Conservation (phyloP, 1,140 invertebrate genomes). For the Lysiphlebus fabarum region DNA sequence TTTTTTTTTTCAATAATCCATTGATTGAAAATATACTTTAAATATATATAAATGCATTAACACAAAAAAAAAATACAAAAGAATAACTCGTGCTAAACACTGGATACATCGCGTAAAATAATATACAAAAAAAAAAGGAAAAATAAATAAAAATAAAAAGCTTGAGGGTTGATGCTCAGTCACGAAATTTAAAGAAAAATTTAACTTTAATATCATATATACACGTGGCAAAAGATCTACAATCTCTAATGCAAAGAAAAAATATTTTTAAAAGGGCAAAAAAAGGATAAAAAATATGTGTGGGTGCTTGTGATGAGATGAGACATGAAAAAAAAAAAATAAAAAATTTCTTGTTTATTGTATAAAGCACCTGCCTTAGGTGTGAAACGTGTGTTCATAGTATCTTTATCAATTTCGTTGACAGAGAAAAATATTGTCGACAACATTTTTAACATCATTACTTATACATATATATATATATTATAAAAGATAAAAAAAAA, state of each 20-base stretch:
- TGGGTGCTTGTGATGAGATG: slow-evolving; percentile 20
- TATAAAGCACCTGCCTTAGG: slow-evolving; percentile 26
- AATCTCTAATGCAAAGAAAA: slow-evolving; percentile 6
- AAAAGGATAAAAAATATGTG: slow-evolving; percentile 13
- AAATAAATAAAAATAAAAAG: slow-evolving; percentile 26
- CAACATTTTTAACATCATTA: slow-evolving; percentile 1
- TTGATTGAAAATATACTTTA: slow-evolving; percentile 17
- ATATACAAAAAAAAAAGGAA: not conserved
- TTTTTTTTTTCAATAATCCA: too few species aligned
- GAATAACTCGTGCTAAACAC: slow-evolving; percentile 1
- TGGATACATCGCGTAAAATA: not conserved
- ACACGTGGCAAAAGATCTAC: not conserved
- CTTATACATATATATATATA: too few species aligned
- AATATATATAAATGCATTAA: slow-evolving; percentile 4
- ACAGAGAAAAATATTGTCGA: slow-evolving; percentile 11
- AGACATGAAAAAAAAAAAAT: slow-evolving; percentile 18
- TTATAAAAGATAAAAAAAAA: too few species aligned
- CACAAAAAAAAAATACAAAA: slow-evolving; percentile 14
- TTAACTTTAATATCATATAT: not conserved
- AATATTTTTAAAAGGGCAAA: too few species aligned
- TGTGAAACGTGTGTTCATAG: slow-evolving; percentile 20
- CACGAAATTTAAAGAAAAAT: slow-evolving; percentile 11
- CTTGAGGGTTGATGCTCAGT: slow-evolving; percentile 17
- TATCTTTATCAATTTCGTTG: slow-evolving; percentile 20
- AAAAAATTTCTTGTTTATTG: slow-evolving; percentile 21